Conservation (phyloP, 2,797 vertebrate genomes). For the Danio tinwini region DNA sequence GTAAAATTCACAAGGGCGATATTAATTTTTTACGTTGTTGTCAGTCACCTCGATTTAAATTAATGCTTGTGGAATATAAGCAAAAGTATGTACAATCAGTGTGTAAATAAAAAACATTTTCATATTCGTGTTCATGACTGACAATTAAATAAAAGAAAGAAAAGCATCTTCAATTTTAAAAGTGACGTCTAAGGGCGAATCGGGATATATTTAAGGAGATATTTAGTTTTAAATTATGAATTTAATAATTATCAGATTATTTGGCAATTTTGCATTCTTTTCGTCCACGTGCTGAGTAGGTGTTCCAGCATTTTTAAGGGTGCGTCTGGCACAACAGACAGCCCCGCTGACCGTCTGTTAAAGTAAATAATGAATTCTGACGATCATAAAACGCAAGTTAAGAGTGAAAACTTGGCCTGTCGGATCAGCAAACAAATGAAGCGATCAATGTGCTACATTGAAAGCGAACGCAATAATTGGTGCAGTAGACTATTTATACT, state of each 20-base stretch:
- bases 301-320: slow-evolving; percentile 50
- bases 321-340: slow-evolving; percentile 44
- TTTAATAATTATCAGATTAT: slow-evolving; percentile 13
- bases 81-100: neutral
- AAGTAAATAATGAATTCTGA: slow-evolving; percentile 42
- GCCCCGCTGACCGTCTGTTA: slow-evolving; percentile 61
- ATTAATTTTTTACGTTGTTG: neutral
- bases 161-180: neutral
- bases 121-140: neutral
- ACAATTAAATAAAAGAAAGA: neutral
- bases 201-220: neutral
- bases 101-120: neutral
- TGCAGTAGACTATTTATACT: neutral
- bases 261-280: slow-evolving; percentile 19
- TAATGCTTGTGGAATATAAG: neutral
- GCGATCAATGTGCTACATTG: neutral
- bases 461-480: slow-evolving; percentile 17
- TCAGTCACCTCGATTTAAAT: neutral
- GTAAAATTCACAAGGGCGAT: neutral
- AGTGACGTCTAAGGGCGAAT: neutral
- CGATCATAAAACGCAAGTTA: slow-evolving; percentile 39
- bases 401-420: slow-evolving; percentile 27
- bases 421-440: neutral
- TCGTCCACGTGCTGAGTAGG: slow-evolving; percentile 21
- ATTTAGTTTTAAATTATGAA: neutral